Conservation (phyloP, 53 echinoderm and acorn worm species). For the Actinopyga echinites region DNA sequence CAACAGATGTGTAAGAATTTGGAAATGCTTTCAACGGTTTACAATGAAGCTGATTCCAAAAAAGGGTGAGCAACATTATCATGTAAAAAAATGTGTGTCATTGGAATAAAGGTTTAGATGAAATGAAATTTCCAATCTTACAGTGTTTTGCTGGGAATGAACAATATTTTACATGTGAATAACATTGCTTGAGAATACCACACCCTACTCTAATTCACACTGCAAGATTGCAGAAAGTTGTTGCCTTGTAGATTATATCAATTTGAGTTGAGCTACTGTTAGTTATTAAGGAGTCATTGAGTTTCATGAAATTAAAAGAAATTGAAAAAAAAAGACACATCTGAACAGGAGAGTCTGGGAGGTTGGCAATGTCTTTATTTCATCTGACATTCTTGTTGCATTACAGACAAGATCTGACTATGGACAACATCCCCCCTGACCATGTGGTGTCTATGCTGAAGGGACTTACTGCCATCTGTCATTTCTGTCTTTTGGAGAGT, state of each 20-base stretch:
- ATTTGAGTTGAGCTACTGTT: too few species aligned
- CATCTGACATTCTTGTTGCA: neutral
- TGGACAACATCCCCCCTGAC: conserved; percentile 79
- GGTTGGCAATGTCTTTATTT: too few species aligned
- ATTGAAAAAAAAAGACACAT: too few species aligned
- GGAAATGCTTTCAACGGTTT: conserved; percentile 80
- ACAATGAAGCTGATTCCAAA: conserved; percentile 60
- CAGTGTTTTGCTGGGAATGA: neutral
- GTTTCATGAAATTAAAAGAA: too few species aligned
- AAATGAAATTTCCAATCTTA: neutral
- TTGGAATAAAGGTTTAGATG: neutral
- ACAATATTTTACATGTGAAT: too few species aligned
- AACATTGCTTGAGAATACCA: too few species aligned
- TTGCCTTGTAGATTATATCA: too few species aligned
- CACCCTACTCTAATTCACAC: too few species aligned
- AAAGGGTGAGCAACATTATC: conserved; percentile 58
- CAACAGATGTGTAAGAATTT: conserved; percentile 91
- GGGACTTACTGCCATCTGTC: conserved; percentile 95
- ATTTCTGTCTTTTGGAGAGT: conserved; percentile 95
- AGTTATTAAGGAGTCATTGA: too few species aligned
- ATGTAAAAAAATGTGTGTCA: neutral
- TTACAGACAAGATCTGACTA: conserved; percentile 2
- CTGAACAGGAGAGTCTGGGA: too few species aligned
- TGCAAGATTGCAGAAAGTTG: too few species aligned
- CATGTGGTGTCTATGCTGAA: conserved; percentile 95